Evolutionary conservation across 1,140 invertebrate genomes (phyloP), one percentile per base, ranked within the genome.

Genomic region (Schlechtendalia chinensis): DNA sequence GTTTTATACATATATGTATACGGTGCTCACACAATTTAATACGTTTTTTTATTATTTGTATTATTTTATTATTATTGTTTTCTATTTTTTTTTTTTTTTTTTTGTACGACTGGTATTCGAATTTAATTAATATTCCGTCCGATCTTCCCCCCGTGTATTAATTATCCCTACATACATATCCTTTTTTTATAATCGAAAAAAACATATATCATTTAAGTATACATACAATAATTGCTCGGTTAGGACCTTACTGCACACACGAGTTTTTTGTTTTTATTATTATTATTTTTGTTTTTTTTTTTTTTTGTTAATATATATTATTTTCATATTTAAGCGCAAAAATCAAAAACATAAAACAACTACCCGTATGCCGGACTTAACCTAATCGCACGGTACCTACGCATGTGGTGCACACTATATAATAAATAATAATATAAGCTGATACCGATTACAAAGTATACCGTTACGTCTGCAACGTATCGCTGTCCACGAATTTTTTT

Each of bases 21-120:
- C 4, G 50, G 77, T 77, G 54, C 27, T 82, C 75, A 58, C 63
- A 58, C n/a, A 77, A 81, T 65, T 58, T 45, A 63, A 65, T 65
- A 24, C 63, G 53, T 29, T 53, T 45, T 65, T 69, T 45, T 22
- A 67, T 22, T 65, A 65, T 22, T 8, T 79, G 22, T 77, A 58
- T 47, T 75, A 75, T 58, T 74, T 39, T 75, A 39, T 50, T 50
- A 50, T 12, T 50, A 50, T 50, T 39, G 8, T 59, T 77, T 54
- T 77, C 67, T 61, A 56, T 32, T 81, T 58, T 22, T 61, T 47
- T 10, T 58, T 22, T 75, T 58, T 58, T 39, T 74, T 39, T 39
- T 6, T 27, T 29, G 14, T 50, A 50, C 63, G 39, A 47, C 39
- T 67, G 22, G 45, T 69, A 69, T 12, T 45, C 12, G 39, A 69